These are phyloP conservation scores for rat (Rattus norvegicus) DNA, from an alignment of 2,113 vertebrate genomes.

Conservation along the genomic window GRCr8 NC_086024.1:100955501-100956000, in stretches of 20 bases:
- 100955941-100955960: background rate
- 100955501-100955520: no score
- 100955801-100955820: background rate
- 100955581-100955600: background rate
- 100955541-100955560: no score
- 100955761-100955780: background rate
- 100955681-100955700: background rate
- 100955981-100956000: background rate
- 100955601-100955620: background rate
- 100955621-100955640: background rate
- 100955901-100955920: background rate
- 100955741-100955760: background rate
- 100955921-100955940: background rate
- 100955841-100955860: background rate
- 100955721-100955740: background rate
- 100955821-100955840: background rate
- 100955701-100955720: background rate
- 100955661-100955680: background rate
- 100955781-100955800: background rate
- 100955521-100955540: no score
- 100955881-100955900: background rate
- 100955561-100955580: background rate
- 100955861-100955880: background rate
- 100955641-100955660: no score
- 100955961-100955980: background rate